Conservation (phyloP, 2,797 vertebrate species). For the Heterohyrax brucei region DNA sequence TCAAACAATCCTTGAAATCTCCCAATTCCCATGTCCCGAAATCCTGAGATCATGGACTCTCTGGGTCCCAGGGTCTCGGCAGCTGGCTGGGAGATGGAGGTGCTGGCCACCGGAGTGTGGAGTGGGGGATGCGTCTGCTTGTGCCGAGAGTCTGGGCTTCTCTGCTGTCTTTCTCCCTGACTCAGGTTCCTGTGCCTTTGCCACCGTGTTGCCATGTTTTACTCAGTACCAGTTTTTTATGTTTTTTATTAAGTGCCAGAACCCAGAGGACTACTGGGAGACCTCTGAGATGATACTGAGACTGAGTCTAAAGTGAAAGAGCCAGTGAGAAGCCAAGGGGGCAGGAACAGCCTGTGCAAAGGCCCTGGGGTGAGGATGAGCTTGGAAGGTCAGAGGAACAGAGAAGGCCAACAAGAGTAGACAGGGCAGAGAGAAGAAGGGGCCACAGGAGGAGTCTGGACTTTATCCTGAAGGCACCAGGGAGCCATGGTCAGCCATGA, state of each 20-base stretch:
- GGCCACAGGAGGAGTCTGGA: not conserved
- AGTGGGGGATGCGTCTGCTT: rapidly evolving
- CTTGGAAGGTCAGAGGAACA: too few relatives aligned
- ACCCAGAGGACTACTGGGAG: not conserved
- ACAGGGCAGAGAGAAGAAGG: not conserved
- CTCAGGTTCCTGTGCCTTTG: not conserved
- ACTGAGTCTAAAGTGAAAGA: not conserved
- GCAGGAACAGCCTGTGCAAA: too few relatives aligned
- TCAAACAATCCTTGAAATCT: not conserved
- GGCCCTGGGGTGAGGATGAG: not conserved
- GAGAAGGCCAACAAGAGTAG: not conserved
- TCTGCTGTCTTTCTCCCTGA: not conserved
- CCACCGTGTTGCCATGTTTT: not conserved
- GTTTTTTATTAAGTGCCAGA: not conserved
- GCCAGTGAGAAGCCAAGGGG: not conserved
- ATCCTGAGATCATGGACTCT: not conserved
- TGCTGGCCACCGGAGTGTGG: too few relatives aligned
- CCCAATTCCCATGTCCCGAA: not conserved
- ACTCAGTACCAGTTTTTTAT: not conserved
- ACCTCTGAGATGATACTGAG: rapidly evolving
- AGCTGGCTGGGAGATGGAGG: too few relatives aligned
- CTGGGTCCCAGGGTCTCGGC: not conserved
- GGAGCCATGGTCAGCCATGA: not conserved
- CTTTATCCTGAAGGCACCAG: not conserved
- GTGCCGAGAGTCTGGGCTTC: not conserved